Conservation (phyloP, 1,140 invertebrate genomes). For the Agrypnia vestita region DNA sequence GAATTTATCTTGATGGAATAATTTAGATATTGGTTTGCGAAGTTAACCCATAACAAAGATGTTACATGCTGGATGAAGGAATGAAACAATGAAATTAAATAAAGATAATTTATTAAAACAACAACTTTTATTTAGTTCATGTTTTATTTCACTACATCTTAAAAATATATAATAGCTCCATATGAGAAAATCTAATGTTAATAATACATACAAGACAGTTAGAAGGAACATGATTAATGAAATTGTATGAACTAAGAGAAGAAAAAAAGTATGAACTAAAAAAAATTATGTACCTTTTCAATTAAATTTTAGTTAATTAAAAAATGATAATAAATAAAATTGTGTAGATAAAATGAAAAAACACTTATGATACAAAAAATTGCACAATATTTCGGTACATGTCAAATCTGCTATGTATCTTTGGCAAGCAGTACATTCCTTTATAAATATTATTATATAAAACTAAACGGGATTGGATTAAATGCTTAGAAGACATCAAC, state of each 20-base stretch:
- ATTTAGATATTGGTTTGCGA: too few species aligned
- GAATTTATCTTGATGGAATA: too few species aligned
- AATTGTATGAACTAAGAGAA: not conserved
- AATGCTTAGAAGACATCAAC: conserved; percentile 9
- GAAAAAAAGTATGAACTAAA: not conserved
- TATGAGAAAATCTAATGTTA: conserved; percentile 24
- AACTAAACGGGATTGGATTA: conserved; percentile 1
- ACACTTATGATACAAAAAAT: not conserved
- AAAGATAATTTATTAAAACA: conserved; percentile 45
- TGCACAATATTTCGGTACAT: conserved; percentile 3
- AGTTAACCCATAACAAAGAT: too few species aligned
- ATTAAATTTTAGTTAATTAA: conserved; percentile 1
- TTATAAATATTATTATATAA: conserved; percentile 11
- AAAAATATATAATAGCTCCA: conserved; percentile 39
- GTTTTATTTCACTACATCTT: conserved; percentile 37
- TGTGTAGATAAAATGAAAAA: not conserved
- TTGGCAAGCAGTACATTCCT: conserved; percentile 24
- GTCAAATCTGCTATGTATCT: not conserved
- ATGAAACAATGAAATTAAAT: conserved; percentile 14
- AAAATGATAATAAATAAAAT: not conserved
- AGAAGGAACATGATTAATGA: conserved; percentile 17
- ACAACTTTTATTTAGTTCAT: conserved; percentile 33
- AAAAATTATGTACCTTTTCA: not conserved
- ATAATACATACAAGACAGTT: not conserved
- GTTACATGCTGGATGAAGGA: not conserved